phyloP scores from a whole-genome alignment of 2,797 vertebrate genomes.

The Sebastes iracundus region DNA sequence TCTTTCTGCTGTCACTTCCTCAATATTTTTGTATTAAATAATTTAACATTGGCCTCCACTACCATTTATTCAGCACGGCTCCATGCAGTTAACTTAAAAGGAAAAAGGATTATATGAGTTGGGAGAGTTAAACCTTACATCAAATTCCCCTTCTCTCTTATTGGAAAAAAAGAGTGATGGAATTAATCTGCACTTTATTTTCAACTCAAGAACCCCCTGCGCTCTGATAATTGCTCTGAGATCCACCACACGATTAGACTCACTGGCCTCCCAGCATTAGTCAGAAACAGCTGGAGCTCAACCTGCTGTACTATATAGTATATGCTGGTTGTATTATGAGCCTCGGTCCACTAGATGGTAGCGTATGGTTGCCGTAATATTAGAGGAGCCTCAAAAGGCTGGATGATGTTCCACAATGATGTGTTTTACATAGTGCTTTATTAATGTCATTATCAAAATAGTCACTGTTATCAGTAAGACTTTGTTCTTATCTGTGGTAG shows the following conservation, averaged over 20 bases:
- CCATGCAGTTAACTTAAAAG: neutral
- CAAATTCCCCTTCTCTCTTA: neutral
- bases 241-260: slow-evolving; percentile 1
- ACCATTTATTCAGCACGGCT: neutral
- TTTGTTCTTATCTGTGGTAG: neutral
- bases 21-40: neutral
- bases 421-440: neutral
- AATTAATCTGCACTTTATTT: slow-evolving; percentile 44
- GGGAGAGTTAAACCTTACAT: neutral
- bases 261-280: neutral
- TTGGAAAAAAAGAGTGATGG: neutral
- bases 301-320: accelerated
- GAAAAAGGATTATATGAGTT: neutral
- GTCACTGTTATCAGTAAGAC: neutral
- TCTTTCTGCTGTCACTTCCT: neutral
- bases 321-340: slow-evolving; percentile 2
- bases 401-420: neutral
- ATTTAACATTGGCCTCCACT: neutral
- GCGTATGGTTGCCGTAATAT: neutral
- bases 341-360: slow-evolving; percentile 63
- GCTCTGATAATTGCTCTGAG: slow-evolving; percentile 26
- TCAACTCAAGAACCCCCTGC: neutral
- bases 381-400: neutral
- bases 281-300: neutral
- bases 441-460: neutral